A percentile compares a stretch with the other conserved stretches of the same genome.
phyloP scores from a whole-genome alignment of 2,797 vertebrate genomes.

The Synaphobranchus kaupii region DNA sequence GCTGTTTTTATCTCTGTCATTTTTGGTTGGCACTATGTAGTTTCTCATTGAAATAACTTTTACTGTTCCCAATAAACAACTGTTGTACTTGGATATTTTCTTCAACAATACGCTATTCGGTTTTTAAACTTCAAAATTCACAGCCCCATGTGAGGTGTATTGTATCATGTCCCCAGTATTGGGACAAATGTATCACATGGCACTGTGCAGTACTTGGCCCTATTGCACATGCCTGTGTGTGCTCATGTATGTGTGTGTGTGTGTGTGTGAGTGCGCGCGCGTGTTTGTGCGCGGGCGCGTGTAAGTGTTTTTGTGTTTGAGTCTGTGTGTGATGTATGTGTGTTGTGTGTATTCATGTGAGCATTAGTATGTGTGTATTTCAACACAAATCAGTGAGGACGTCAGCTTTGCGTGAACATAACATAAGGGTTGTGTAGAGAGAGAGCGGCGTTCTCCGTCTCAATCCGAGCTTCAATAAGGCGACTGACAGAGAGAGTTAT shows the following conservation, averaged over 20 bases:
- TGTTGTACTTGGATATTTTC: slow-evolving; percentile 18
- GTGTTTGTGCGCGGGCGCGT: background rate
- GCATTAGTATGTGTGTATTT: background rate
- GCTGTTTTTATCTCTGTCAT: background rate
- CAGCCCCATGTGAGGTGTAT: background rate
- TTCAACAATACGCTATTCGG: background rate
- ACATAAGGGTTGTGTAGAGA: background rate
- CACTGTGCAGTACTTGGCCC: background rate
- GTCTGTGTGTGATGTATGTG: background rate
- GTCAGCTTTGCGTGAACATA: background rate
- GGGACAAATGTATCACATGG: background rate
- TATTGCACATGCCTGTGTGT: background rate
- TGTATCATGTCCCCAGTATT: background rate
- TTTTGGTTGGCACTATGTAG: background rate
- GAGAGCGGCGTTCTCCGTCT: background rate
- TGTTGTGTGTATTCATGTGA: background rate
- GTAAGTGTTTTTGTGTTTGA: background rate
- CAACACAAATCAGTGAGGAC: background rate
- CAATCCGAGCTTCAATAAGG: slow-evolving; percentile 15
- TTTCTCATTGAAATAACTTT: background rate
- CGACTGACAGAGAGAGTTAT: slow-evolving; percentile 48
- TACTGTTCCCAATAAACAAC: background rate
- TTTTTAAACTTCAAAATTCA: background rate
- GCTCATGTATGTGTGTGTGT: too few relatives aligned
- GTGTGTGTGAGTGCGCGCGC: slow-evolving; percentile 2